These are phyloP conservation scores for Augochlora pura DNA, from an alignment of 1,140 invertebrate species.

Conservation along the genomic window DNA sequence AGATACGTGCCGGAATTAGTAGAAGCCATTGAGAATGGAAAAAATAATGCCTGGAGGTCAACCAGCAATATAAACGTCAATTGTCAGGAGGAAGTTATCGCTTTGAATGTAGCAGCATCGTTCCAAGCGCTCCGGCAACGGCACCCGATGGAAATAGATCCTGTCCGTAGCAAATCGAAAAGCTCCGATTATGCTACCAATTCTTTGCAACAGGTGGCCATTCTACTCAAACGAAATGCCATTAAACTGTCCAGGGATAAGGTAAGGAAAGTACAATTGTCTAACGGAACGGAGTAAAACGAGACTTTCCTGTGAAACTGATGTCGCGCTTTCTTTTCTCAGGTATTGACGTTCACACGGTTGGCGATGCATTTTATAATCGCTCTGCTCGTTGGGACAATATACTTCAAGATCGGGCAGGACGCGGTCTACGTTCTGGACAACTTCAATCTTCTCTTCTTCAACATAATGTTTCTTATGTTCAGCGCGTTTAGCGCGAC, in stretches of 20 bases:
- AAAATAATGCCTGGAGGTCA: slow-evolving; percentile 82
- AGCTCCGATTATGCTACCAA: slow-evolving; percentile 77
- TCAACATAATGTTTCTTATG: slow-evolving; percentile 92
- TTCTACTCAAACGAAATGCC: slow-evolving; percentile 82
- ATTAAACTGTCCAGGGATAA: slow-evolving; percentile 76
- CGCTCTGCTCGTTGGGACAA: slow-evolving; percentile 88
- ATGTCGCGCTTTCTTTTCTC: slow-evolving; percentile 40
- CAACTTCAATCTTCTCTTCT: slow-evolving; percentile 90
- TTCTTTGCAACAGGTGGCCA: slow-evolving; percentile 82
- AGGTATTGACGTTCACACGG: slow-evolving; percentile 88
- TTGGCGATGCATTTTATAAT: slow-evolving; percentile 88
- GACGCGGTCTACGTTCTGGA: slow-evolving; percentile 87
- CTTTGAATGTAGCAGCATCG: slow-evolving; percentile 51
- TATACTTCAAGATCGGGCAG: slow-evolving; percentile 91
- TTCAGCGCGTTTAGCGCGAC: slow-evolving; percentile 93
- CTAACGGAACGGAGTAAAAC: neutral
- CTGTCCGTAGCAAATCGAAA: slow-evolving; percentile 24
- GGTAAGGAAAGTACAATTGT: slow-evolving; percentile 53
- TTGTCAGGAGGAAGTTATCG: slow-evolving; percentile 51
- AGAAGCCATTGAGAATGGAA: slow-evolving; percentile 86
- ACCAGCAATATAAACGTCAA: slow-evolving; percentile 33
- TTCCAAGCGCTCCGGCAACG: slow-evolving; percentile 44
- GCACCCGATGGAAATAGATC: slow-evolving; percentile 16
- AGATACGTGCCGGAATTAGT: slow-evolving; percentile 82
- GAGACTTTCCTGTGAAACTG: no score